These are phyloP conservation scores for Enteromius thamalakanensis DNA, from an alignment of 2,797 vertebrate genomes.

Conservation along the genomic window DNA sequence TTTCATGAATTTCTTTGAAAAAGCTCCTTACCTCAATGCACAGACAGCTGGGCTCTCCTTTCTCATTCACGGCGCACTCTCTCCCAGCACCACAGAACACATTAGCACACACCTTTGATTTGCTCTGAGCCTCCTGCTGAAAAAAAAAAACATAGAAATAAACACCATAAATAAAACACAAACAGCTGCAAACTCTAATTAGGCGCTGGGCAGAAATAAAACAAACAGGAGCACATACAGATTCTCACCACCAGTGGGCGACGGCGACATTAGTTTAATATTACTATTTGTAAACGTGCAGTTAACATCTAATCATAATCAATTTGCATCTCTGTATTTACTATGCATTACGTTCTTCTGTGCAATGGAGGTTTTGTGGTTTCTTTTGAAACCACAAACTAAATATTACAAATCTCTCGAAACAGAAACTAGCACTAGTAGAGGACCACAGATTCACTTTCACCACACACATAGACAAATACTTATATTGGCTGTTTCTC, in stretches of 20 bases:
- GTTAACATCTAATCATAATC: neutral
- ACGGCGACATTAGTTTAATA: too few relatives aligned
- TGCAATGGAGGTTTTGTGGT: neutral
- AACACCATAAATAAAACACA: conserved; percentile 14
- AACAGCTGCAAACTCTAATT: neutral
- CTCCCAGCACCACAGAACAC: conserved; percentile 98
- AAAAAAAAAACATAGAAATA: conserved; percentile 39
- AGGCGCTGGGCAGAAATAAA: neutral
- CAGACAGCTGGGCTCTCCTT: conserved; percentile 94
- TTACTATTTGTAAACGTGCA: neutral
- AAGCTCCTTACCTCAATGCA: conserved; percentile 88
- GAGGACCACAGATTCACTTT: conserved; percentile 39
- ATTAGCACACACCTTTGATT: conserved; percentile 98
- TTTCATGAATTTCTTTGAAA: neutral
- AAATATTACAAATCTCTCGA: neutral
- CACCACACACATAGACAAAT: conserved; percentile 28
- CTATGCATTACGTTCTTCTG: neutral
- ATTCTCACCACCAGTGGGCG: conserved; percentile 30
- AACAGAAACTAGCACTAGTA: neutral
- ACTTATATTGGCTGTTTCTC: neutral
- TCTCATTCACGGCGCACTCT: conserved; percentile 94
- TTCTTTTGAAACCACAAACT: neutral
- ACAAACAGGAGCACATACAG: neutral
- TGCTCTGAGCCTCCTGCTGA: conserved; percentile 89
- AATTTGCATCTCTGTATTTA: neutral